Conservation (phyloP, 1,140 invertebrate genomes). For the Drosophila bocki region DNA sequence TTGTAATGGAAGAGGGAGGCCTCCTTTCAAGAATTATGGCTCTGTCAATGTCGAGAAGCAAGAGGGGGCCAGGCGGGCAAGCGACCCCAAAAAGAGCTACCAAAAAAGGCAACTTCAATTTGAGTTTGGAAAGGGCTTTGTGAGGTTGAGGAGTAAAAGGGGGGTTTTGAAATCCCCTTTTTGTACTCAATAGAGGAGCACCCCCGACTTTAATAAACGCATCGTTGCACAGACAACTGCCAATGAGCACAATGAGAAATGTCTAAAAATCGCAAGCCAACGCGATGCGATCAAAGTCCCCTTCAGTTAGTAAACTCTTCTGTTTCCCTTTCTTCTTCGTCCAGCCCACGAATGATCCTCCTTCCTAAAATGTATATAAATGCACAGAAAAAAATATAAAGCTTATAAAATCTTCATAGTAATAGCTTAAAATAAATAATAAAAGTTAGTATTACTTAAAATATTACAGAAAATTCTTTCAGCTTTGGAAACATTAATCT, state of each 20-base stretch:
- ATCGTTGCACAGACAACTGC: conserved; percentile 71
- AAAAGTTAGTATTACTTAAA: background rate
- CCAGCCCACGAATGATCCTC: background rate
- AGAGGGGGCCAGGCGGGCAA: background rate
- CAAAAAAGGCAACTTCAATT: conserved; percentile 77
- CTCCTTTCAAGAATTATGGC: conserved; percentile 63
- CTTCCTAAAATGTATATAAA: background rate
- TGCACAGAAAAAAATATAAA: background rate
- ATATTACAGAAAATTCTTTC: background rate
- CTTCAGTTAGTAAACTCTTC: conserved; percentile 4
- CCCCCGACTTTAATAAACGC: conserved; percentile 77
- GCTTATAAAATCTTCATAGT: too few species aligned
- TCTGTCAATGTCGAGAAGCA: conserved; percentile 35
- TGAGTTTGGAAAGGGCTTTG: conserved; percentile 28
- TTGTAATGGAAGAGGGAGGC: conserved; percentile 15
- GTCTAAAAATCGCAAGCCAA: conserved; percentile 73
- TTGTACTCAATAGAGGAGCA: conserved; percentile 55
- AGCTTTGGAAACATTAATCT: too few species aligned
- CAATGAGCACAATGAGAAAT: conserved; percentile 72
- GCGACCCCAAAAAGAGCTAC: conserved; percentile 64
- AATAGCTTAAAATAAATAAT: background rate
- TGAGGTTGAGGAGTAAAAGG: conserved; percentile 4
- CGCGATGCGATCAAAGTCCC: conserved; percentile 27
- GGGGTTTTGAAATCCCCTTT: conserved; percentile 3
- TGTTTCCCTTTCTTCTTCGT: background rate